Conservation (phyloP, 2,797 vertebrate species). For the Anas capensis region DNA sequence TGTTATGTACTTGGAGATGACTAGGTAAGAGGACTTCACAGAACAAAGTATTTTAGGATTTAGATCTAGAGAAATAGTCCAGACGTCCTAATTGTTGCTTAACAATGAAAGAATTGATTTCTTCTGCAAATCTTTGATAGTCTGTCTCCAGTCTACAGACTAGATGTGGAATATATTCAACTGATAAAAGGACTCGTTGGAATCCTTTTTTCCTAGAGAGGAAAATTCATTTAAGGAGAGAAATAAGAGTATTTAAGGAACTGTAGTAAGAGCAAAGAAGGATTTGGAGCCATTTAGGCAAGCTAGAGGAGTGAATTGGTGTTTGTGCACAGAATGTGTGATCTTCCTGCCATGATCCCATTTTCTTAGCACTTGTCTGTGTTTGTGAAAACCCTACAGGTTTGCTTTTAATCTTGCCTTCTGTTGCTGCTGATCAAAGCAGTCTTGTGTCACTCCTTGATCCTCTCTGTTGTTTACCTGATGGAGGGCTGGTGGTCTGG, state of each 20-base stretch:
- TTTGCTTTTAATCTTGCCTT: not conserved
- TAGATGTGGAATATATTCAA: not conserved
- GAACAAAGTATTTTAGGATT: not conserved
- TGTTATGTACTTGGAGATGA: not conserved
- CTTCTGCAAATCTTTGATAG: not conserved
- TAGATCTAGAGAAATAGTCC: not conserved
- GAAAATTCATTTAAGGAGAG: not conserved
- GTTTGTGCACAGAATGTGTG: not conserved
- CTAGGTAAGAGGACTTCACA: not conserved
- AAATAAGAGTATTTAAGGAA: not conserved
- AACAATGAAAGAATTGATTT: conserved; percentile 1
- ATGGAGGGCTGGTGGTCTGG: not conserved
- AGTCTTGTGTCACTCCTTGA: not conserved
- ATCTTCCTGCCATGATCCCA: not conserved
- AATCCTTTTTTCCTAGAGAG: not conserved
- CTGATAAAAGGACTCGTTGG: not conserved
- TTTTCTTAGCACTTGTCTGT: not conserved
- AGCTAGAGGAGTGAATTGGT: not conserved
- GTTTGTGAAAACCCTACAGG: not conserved
- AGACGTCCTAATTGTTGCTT: not conserved
- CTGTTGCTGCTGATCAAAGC: not conserved
- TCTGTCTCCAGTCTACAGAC: not conserved
- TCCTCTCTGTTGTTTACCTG: not conserved
- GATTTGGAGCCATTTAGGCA: not conserved
- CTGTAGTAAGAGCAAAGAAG: not conserved